Percentiles rank a stretch among this genome's conserved stretches.
phyloP scores from a whole-genome alignment of 2,888 invertebrate genomes.

The Aromia moschata region DNA sequence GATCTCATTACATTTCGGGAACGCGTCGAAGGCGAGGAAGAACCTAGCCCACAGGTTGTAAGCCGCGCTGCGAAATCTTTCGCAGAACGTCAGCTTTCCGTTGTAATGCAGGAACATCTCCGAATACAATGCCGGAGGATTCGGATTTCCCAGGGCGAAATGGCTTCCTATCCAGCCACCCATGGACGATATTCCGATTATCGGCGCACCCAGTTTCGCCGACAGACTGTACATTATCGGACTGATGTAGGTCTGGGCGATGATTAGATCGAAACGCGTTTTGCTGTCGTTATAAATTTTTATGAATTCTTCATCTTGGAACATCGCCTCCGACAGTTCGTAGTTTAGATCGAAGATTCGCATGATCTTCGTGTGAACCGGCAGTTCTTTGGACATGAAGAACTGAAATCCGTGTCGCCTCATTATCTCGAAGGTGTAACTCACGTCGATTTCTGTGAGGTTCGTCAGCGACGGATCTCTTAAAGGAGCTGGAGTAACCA shows the following conservation, averaged over 20 bases:
- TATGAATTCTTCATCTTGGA: slow-evolving; percentile 45
- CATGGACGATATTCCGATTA: slow-evolving; percentile 50
- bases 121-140: slow-evolving; percentile 49
- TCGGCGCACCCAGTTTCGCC: slow-evolving; percentile 43
- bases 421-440: slow-evolving; percentile 42
- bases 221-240: slow-evolving; percentile 47
- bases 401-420: slow-evolving; percentile 46
- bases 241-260: slow-evolving; percentile 49
- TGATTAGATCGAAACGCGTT: slow-evolving; percentile 48
- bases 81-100: slow-evolving; percentile 58
- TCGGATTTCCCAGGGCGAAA: slow-evolving; percentile 48
- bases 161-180: slow-evolving; percentile 48
- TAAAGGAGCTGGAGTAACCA: slow-evolving; percentile 53
- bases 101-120: slow-evolving; percentile 51
- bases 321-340: slow-evolving; percentile 41
- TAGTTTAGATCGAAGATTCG: slow-evolving; percentile 45
- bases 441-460: slow-evolving; percentile 55
- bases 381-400: slow-evolving; percentile 47
- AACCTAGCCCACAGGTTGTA: slow-evolving; percentile 49
- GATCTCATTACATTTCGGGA: slow-evolving; percentile 49
- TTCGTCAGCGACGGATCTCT: slow-evolving; percentile 50
- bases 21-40: slow-evolving; percentile 44
- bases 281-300: slow-evolving; percentile 44
- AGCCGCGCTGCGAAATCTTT: slow-evolving; percentile 50
- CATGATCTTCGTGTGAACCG: slow-evolving; percentile 42